A percentile compares a stretch with the other conserved stretches of the same genome.
These are phyloP conservation scores for Diplodus puntazzo DNA, from an alignment of 2,797 vertebrate species.

Conservation along the genomic window DNA sequence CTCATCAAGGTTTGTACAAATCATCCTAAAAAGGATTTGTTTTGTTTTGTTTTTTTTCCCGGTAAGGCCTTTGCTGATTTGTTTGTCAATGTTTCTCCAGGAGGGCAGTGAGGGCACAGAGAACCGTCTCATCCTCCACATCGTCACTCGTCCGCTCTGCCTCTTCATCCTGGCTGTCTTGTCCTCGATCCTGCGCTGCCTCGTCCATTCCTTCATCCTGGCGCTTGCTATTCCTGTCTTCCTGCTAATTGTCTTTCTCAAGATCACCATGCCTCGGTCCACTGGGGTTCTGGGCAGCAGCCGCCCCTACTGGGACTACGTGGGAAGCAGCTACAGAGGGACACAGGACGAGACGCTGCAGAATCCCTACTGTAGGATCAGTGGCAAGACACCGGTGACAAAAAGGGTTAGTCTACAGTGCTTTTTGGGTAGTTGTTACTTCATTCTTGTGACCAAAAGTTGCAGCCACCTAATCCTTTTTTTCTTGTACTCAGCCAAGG, in stretches of 20 bases:
- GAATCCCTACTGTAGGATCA: constrained; percentile 78
- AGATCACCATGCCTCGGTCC: constrained; percentile 89
- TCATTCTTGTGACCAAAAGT: not conserved
- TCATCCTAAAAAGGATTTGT: too few species aligned
- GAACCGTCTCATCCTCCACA: constrained; percentile 91
- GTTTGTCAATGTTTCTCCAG: constrained; percentile 70
- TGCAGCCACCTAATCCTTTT: constrained; percentile 2
- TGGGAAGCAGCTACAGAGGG: constrained; percentile 84
- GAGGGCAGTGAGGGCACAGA: constrained; percentile 91
- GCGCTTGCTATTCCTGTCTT: constrained; percentile 90
- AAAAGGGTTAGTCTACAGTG: constrained; percentile 67
- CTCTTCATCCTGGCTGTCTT: constrained; percentile 89
- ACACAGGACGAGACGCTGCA: constrained; percentile 73
- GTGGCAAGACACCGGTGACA: constrained; percentile 57
- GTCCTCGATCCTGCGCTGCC: constrained; percentile 89
- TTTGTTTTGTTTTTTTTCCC: too few species aligned
- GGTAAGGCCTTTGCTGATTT: not conserved
- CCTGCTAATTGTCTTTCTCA: constrained; percentile 88
- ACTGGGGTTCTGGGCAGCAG: constrained; percentile 84
- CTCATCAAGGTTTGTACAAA: constrained; percentile 88
- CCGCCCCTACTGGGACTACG: constrained; percentile 85
- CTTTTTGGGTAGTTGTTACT: not conserved
- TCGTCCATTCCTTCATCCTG: constrained; percentile 90
- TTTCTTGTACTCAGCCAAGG: constrained; percentile 59
- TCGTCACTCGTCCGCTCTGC: constrained; percentile 89